Evolutionary conservation across 2,797 vertebrate genomes (phyloP).

Genomic region (Sebastes itinus): DNA sequence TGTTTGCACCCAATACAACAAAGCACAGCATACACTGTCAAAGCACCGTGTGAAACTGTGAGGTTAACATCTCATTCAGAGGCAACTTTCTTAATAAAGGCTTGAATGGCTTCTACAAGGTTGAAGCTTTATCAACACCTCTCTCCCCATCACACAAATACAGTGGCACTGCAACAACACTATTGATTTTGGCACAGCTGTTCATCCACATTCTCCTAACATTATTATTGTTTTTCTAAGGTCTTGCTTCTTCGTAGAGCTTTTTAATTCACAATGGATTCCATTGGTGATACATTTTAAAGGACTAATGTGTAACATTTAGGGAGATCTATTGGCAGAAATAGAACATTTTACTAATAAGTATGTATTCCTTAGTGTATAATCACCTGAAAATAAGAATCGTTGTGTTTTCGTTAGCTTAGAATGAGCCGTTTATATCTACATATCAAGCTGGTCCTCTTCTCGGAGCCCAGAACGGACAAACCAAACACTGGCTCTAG

Average conservation of each 20-base stretch:
- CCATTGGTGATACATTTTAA: slow-evolving; percentile 7
- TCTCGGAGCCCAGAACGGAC: no score
- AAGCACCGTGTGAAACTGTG: slow-evolving; percentile 1
- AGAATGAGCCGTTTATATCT: no score
- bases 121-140: neutral
- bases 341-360: no score
- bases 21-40: neutral
- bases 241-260: neutral
- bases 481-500: no score
- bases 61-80: slow-evolving; percentile 9
- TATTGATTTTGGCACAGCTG: neutral
- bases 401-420: no score
- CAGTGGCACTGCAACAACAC: neutral
- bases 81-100: slow-evolving; percentile 8
- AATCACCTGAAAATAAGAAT: no score
- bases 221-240: neutral
- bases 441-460: no score
- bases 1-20: neutral
- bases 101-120: neutral
- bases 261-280: neutral
- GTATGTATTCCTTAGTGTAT: no score
- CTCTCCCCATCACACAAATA: neutral
- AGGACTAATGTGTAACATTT: no score
- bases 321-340: no score
- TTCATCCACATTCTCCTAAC: neutral